Evolutionary conservation across 2,888 invertebrate genomes (phyloP).

Genomic region (Orgyia antiqua): DNA sequence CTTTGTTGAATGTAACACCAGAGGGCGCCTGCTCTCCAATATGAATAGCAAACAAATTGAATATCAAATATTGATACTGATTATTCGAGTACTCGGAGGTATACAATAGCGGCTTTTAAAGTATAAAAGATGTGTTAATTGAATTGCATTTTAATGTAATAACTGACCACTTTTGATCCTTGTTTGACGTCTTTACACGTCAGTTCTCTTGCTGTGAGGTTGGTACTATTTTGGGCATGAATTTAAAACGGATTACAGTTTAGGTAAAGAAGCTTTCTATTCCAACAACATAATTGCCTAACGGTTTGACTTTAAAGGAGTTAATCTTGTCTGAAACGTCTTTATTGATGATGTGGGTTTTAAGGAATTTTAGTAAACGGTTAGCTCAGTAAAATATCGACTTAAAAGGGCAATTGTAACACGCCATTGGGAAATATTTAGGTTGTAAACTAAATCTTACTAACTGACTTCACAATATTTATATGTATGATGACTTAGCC

Average conservation of each 20-base stretch:
- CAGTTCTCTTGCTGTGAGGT: constrained; percentile 27
- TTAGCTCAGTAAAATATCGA: too few species aligned
- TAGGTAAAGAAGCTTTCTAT: not conserved
- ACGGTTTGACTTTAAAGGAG: too few species aligned
- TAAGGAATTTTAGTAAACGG: too few species aligned
- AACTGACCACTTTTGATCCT: constrained; percentile 56
- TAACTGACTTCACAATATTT: too few species aligned
- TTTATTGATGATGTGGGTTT: too few species aligned
- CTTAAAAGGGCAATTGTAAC: too few species aligned
- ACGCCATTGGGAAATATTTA: too few species aligned
- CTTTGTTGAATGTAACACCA: constrained; percentile 50
- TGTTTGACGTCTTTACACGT: constrained; percentile 43
- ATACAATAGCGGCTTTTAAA: constrained; percentile 69
- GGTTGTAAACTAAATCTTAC: too few species aligned
- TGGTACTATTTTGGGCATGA: constrained; percentile 15
- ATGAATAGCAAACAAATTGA: constrained; percentile 58
- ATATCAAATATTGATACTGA: constrained; percentile 65
- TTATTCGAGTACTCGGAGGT: constrained; percentile 51
- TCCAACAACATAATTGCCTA: too few species aligned
- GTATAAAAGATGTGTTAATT: constrained; percentile 70
- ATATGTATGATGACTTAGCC: too few species aligned
- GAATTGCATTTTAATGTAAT: constrained; percentile 64
- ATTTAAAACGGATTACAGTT: constrained; percentile 3
- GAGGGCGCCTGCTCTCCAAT: constrained; percentile 51
- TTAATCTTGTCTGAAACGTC: too few species aligned